Base-by-base conservation (phyloP, 2,797 vertebrate species). In the Lepus oiostolus region DNA sequence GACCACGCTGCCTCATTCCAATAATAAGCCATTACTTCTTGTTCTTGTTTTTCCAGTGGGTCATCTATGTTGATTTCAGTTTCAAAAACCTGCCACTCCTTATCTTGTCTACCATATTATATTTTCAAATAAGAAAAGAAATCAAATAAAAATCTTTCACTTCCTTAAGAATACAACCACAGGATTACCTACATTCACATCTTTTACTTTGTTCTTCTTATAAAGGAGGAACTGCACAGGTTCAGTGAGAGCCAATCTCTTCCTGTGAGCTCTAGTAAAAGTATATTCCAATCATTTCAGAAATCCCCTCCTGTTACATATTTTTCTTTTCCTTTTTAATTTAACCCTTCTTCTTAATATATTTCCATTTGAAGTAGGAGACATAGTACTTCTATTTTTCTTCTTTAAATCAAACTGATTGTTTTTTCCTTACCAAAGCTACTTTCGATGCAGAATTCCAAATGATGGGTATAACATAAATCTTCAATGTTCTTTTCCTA, bases 361-460 rank as follows among this genome's bases (percentile, higher is more conserved):
- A 84, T 42, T 75, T 60, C 3, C 65, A 67, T 62, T 26, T 60
- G 54, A 93, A 81, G 6, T 63, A 85, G 94, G n/a, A 38, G 19
- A 35, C 13, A 3, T 14, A 17, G 28, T 67, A 7, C 42, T 47
- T 75, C 42, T 76, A 60, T 2, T 13, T 72, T 85, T 91, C n/a
- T 89, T 87, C n/a, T 32, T 19, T 75, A 22, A 71, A 75, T 90
- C 22, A 71, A 75, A 52, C 60, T 60, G 21, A 88, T 24, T 76
- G 35, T 9, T 38, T 95, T 91, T 92, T 35, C 83, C 47, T 4
- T 93, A 16, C 42, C 65, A 63, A 30, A 83, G 52, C 74, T 42
- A 21, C 5, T 75, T 91, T 28, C 35, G 76, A 4, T 60, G 13
- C 11, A 60, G 11, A 67, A 17, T 87, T 58, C 35, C 88, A 90